Evolutionary conservation across 2,888 invertebrate genomes (phyloP).

Genomic region (Meteorus colon): DNA sequence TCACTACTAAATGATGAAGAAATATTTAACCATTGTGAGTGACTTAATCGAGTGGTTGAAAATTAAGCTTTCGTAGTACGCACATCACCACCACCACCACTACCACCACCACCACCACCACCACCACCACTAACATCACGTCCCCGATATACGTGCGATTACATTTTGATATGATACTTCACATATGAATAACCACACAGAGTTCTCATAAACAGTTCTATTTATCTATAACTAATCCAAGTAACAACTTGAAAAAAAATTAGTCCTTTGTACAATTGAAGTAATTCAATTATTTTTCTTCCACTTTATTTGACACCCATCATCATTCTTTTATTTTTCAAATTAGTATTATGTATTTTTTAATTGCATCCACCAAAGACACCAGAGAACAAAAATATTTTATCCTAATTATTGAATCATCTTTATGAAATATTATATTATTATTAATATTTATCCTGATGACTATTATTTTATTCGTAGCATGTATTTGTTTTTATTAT

Average conservation of each 20-base stretch:
- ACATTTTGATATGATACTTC: slow-evolving; percentile 32
- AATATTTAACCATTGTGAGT: neutral
- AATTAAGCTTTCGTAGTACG: slow-evolving; percentile 69
- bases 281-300: neutral
- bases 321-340: slow-evolving; percentile 26
- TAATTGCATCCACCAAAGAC: slow-evolving; percentile 31
- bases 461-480: neutral
- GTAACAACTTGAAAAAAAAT: neutral
- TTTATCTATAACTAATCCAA: neutral
- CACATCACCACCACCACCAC: slow-evolving; percentile 55
- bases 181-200: slow-evolving; percentile 32
- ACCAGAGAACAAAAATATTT: neutral
- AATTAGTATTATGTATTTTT: slow-evolving; percentile 11
- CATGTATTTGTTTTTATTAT: slow-evolving; percentile 23
- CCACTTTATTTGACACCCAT: slow-evolving; percentile 8
- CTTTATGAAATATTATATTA: neutral
- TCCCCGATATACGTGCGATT: slow-evolving; percentile 15
- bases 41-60: slow-evolving; percentile 41
- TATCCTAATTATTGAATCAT: neutral
- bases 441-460: neutral
- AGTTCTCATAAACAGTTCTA: slow-evolving; percentile 30
- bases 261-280: neutral
- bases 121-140: slow-evolving; percentile 26
- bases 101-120: slow-evolving; percentile 29
- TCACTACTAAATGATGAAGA: neutral